Conservation (phyloP, 2,888 invertebrate species). For the Protophormia terraenovae region DNA sequence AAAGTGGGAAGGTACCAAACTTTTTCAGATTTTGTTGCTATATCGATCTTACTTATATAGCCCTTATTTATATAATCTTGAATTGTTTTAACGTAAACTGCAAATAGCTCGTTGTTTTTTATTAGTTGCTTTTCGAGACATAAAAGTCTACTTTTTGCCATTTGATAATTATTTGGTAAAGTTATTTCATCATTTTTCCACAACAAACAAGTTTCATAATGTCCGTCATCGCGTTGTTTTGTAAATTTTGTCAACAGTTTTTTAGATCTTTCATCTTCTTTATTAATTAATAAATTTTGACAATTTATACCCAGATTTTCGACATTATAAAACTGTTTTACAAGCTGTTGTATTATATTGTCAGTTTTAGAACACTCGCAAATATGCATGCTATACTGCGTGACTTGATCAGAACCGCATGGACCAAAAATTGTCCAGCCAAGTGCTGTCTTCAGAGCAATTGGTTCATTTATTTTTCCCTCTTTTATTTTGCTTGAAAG, state of each 20-base stretch:
- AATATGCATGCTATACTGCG: conserved; percentile 35
- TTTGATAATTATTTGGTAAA: conserved; percentile 44
- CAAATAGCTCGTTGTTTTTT: conserved; percentile 13
- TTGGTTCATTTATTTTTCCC: conserved; percentile 24
- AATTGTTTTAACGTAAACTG: conserved; percentile 33
- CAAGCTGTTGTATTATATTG: conserved; percentile 8
- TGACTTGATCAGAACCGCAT: conserved; percentile 7
- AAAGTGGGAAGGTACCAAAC: conserved; percentile 72
- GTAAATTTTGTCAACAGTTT: conserved; percentile 35
- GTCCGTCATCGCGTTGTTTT: conserved; percentile 17
- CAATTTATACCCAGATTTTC: conserved; percentile 36
- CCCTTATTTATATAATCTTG: conserved; percentile 61
- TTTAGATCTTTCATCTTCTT: conserved; percentile 34
- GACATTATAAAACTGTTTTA: conserved; percentile 36
- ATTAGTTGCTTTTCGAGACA: conserved; percentile 2
- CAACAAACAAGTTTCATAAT: conserved; percentile 47
- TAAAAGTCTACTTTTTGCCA: conserved; percentile 25
- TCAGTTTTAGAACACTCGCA: conserved; percentile 38
- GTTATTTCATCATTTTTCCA: conserved; percentile 17
- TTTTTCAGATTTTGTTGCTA: conserved; percentile 17
- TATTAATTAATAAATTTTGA: conserved; percentile 5
- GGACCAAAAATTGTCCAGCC: conserved; percentile 34
- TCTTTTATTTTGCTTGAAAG: conserved; percentile 16
- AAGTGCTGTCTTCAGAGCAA: conserved; percentile 16
- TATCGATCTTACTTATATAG: conserved; percentile 67